Conservation (phyloP, 2,888 invertebrate species). For the Oasisia sp. region DNA sequence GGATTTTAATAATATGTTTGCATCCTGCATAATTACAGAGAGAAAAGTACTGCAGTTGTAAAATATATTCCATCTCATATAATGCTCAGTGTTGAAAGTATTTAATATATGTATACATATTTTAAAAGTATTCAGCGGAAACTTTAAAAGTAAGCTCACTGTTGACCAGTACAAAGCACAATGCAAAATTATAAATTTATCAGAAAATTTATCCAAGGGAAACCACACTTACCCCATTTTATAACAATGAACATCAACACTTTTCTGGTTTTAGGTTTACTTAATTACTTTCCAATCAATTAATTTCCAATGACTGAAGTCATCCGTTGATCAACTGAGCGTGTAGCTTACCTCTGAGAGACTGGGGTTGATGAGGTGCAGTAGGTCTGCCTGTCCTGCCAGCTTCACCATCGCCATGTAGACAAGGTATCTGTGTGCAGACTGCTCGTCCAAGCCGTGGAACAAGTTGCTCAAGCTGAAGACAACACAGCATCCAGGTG, state of each 20-base stretch:
- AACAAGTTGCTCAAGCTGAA: conserved; percentile 87
- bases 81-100: too few species aligned
- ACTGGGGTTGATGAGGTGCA: conserved; percentile 62
- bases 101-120: too few species aligned
- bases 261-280: not conserved
- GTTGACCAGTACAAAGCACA: too few species aligned
- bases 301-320: not conserved
- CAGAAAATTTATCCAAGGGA: too few species aligned
- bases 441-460: conserved; percentile 86
- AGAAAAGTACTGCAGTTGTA: not conserved
- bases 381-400: conserved; percentile 86
- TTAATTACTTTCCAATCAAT: not conserved
- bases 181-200: too few species aligned
- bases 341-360: conserved; percentile 33
- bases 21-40: not conserved
- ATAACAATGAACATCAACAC: not conserved
- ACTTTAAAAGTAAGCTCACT: too few species aligned
- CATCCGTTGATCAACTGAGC: not conserved
- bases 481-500: not conserved
- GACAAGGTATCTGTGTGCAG: conserved; percentile 88
- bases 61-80: not conserved
- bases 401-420: conserved; percentile 91
- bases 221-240: not conserved
- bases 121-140: too few species aligned
- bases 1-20: not conserved